Percentiles rank a stretch among this genome's conserved stretches.
These are phyloP conservation scores for Papilio helenus DNA, from an alignment of 1,140 invertebrate genomes.

Conservation along the genomic window DNA sequence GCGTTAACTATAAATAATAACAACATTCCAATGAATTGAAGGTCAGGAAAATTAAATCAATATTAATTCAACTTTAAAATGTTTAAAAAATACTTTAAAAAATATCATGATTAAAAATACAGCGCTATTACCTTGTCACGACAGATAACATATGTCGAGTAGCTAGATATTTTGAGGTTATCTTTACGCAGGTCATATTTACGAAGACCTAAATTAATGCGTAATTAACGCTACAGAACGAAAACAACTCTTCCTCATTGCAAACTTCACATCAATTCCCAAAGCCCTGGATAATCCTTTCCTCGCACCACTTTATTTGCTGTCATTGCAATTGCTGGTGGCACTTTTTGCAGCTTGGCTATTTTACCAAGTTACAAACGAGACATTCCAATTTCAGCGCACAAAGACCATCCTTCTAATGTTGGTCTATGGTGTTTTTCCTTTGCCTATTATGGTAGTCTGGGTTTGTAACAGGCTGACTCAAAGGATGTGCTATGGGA, in stretches of 20 bases:
- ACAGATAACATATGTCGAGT: slow-evolving; percentile 14
- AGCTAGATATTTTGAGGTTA: slow-evolving; percentile 17
- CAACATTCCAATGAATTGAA: not conserved
- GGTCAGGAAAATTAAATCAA: not conserved
- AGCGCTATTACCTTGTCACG: slow-evolving; percentile 21
- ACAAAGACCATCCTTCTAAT: too few species aligned
- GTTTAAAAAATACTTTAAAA: not conserved
- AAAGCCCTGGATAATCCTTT: too few species aligned
- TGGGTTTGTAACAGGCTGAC: too few species aligned
- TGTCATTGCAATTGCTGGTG: too few species aligned
- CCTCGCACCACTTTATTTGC: too few species aligned
- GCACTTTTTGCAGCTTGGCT: too few species aligned
- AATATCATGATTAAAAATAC: not conserved
- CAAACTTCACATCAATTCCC: too few species aligned
- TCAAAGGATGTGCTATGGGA: too few species aligned
- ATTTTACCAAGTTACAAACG: too few species aligned
- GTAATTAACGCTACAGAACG: not conserved
- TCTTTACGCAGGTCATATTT: slow-evolving; percentile 2
- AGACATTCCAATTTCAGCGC: too few species aligned
- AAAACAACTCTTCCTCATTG: not conserved
- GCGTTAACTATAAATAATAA: not conserved
- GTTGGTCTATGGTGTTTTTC: too few species aligned
- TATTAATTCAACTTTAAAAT: not conserved
- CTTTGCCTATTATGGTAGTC: too few species aligned
- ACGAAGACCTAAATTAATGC: slow-evolving; percentile 10